phyloP scores from a whole-genome alignment of 2,797 vertebrate genomes.

The Anableps anableps region DNA sequence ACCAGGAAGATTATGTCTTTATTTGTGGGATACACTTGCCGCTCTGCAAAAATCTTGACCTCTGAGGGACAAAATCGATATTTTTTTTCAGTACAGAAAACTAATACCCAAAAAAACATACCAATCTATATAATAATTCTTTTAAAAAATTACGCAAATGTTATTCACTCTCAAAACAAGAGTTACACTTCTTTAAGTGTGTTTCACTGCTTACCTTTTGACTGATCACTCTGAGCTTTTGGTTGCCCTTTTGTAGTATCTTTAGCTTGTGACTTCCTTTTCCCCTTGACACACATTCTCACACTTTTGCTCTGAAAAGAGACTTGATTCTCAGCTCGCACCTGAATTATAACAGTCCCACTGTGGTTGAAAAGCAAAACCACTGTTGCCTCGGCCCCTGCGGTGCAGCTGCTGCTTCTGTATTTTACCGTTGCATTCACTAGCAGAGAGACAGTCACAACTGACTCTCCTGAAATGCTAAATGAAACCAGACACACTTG shows the following conservation, averaged over 20 bases:
- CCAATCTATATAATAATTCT: neutral
- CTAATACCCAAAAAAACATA: neutral
- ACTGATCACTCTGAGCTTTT: constrained; percentile 20
- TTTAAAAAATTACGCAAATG: neutral
- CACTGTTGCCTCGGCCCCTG: constrained; percentile 31
- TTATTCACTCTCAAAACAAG: neutral
- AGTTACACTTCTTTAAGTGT: neutral
- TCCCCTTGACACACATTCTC: constrained; percentile 27
- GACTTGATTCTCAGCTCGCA: constrained; percentile 50
- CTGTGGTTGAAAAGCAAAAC: constrained; percentile 50
- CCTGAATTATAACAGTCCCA: constrained; percentile 24
- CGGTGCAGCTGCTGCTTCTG: constrained; percentile 45
- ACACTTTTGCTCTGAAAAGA: constrained; percentile 51
- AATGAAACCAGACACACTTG: constrained; percentile 21
- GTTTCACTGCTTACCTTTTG: constrained; percentile 50
- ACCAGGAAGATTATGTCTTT: constrained; percentile 76
- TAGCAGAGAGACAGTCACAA: constrained; percentile 45
- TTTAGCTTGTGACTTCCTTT: constrained; percentile 48
- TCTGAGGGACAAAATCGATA: constrained; percentile 40
- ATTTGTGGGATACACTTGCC: constrained; percentile 77
- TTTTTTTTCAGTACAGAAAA: neutral
- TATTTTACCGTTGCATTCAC: constrained; percentile 41
- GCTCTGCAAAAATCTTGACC: constrained; percentile 76
- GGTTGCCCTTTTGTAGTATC: constrained; percentile 42
- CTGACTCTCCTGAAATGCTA: constrained; percentile 25